Percentiles rank a stretch among this genome's conserved stretches.
Evolutionary conservation across 2,888 invertebrate genomes (phyloP).

Genomic region (Empis livida): DNA sequence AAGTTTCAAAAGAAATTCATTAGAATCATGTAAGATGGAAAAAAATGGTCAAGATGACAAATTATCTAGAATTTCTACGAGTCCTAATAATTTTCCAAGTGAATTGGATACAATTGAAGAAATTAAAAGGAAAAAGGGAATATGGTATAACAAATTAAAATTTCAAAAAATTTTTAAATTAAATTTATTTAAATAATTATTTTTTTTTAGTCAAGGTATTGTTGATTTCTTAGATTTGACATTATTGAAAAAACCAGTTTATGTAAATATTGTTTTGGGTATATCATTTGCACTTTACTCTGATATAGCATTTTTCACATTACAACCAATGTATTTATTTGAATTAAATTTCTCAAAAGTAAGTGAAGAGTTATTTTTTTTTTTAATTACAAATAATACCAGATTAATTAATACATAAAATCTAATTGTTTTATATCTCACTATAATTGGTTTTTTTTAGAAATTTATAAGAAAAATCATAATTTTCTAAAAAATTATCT

Average conservation of each 20-base stretch:
- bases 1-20: no score
- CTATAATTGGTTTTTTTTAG: no score
- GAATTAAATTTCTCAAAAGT: conserved; percentile 29
- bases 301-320: conserved; percentile 55
- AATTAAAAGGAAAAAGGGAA: conserved; percentile 1
- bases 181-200: conserved; percentile 6
- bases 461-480: no score
- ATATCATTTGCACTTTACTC: conserved; percentile 53
- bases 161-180: background rate
- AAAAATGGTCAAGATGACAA: conserved; percentile 15
- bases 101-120: background rate
- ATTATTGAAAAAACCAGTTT: conserved; percentile 47
- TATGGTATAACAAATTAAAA: no score
- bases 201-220: conserved; percentile 38
- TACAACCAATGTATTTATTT: conserved; percentile 46
- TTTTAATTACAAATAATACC: no score
- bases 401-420: no score
- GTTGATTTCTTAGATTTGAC: conserved; percentile 48
- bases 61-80: background rate
- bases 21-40: no score
- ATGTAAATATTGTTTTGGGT: conserved; percentile 56
- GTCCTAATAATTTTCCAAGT: background rate
- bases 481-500: no score
- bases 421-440: no score
- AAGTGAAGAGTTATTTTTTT: no score